phyloP scores from a whole-genome alignment of 2,113 vertebrate genomes.

The Cricetomys ansorgei region DNA sequence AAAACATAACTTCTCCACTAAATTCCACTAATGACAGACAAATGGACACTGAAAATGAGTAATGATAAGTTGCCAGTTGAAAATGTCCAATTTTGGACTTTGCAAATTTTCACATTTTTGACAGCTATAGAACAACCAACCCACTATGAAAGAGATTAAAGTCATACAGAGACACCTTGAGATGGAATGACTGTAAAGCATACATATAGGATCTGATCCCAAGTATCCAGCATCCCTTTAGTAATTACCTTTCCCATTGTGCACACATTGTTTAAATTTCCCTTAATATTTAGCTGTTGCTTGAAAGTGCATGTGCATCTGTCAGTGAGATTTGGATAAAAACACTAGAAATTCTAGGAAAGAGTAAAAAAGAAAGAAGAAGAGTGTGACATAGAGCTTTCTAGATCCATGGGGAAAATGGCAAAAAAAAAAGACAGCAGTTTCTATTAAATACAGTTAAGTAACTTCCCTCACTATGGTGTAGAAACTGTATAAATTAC shows the following conservation, averaged over 20 bases:
- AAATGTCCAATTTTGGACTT: background rate
- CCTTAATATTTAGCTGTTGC: background rate
- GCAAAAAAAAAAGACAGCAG: constrained; percentile 31
- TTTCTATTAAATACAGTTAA: constrained; percentile 51
- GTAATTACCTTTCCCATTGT: background rate
- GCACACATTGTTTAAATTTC: background rate
- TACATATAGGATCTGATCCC: accelerated
- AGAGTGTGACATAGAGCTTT: background rate
- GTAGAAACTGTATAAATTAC: background rate
- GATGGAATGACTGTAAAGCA: background rate
- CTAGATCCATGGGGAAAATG: background rate
- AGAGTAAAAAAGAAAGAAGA: background rate
- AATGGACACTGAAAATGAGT: background rate
- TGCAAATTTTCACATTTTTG: background rate
- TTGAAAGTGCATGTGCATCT: background rate
- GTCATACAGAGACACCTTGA: background rate
- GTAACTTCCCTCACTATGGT: constrained; percentile 6
- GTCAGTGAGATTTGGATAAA: background rate
- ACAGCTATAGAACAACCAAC: background rate
- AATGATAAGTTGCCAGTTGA: background rate
- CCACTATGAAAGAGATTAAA: background rate
- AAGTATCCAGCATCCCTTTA: background rate
- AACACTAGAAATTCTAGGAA: background rate
- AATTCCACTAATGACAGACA: background rate
- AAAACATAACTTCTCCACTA: background rate